phyloP scores from a whole-genome alignment of 2,888 invertebrate genomes.

The Cephus pygmeus region DNA sequence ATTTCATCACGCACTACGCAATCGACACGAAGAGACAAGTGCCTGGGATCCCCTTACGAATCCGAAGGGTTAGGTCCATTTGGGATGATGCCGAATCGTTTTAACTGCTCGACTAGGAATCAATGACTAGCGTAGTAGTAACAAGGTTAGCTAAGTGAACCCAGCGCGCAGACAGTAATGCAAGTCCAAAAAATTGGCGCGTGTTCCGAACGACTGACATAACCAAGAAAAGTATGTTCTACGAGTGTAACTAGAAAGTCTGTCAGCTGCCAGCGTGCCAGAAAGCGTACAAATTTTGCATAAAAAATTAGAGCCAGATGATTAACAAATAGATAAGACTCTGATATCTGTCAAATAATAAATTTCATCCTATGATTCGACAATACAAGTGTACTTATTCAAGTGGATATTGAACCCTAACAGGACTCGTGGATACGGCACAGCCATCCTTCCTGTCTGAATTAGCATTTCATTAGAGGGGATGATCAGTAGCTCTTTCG shows the following conservation, averaged over 20 bases:
- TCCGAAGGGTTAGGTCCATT: background rate
- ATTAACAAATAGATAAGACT: background rate
- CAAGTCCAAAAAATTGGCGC: background rate
- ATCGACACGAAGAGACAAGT: no score
- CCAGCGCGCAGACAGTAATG: background rate
- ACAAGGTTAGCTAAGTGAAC: no score
- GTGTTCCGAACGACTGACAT: background rate
- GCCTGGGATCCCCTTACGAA: no score
- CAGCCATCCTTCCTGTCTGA: background rate
- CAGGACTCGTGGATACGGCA: background rate
- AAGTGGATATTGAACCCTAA: background rate
- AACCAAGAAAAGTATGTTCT: background rate
- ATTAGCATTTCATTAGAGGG: slow-evolving; percentile 6
- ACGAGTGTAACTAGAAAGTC: background rate
- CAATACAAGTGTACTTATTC: background rate
- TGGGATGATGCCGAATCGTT: background rate
- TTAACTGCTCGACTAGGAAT: background rate
- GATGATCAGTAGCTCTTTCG: slow-evolving; percentile 3
- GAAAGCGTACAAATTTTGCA: background rate
- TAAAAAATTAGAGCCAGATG: background rate
- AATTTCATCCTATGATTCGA: background rate
- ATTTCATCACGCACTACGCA: no score
- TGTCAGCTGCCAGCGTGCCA: background rate
- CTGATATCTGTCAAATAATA: background rate
- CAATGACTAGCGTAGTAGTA: background rate